Evolutionary conservation across 2,797 vertebrate genomes (phyloP).

Genomic region (Manis crassicaudata): DNA sequence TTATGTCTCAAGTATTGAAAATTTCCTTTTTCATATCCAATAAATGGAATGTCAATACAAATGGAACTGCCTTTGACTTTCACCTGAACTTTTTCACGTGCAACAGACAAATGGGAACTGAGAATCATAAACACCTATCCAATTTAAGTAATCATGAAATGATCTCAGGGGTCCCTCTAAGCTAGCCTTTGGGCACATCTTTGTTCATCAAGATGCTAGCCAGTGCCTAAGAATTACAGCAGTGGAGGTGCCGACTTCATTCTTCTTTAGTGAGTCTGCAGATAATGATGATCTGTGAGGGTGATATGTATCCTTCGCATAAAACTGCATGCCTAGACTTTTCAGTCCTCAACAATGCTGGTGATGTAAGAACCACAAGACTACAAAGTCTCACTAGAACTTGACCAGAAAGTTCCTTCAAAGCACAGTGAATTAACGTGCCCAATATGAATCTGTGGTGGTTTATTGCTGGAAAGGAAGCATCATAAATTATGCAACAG

Average conservation of each 20-base stretch:
- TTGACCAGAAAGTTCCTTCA: neutral
- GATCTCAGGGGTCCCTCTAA: neutral
- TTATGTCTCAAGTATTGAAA: neutral
- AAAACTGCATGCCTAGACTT: neutral
- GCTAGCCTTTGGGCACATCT: neutral
- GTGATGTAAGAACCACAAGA: neutral
- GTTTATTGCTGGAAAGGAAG: neutral
- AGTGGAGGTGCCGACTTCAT: neutral
- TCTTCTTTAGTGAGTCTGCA: neutral
- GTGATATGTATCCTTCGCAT: too few relatives aligned
- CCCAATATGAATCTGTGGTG: neutral
- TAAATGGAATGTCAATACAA: neutral
- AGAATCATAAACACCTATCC: neutral
- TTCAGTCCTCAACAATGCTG: neutral
- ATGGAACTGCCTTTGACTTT: neutral
- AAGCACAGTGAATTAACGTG: neutral
- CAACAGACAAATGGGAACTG: neutral
- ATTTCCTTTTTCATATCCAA: neutral
- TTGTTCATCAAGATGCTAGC: neutral
- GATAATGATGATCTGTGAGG: neutral
- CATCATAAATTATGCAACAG: neutral
- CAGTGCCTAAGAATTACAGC: neutral
- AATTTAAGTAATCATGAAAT: neutral
- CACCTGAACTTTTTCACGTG: neutral
- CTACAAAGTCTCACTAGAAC: neutral